Evolutionary conservation across 2,888 invertebrate species (phyloP).

Genomic region (Cosmopolites sordidus): DNA sequence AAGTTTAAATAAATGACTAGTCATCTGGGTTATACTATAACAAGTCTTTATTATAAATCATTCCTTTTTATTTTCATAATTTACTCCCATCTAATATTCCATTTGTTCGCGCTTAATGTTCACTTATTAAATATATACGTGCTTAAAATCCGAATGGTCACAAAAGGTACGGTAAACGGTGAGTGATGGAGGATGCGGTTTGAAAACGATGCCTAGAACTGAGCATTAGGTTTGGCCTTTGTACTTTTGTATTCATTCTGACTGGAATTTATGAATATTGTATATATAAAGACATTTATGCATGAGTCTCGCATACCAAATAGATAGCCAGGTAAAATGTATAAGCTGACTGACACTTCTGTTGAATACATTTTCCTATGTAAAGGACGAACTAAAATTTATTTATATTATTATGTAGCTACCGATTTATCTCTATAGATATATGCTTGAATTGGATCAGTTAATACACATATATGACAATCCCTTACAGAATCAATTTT

Average conservation of each 20-base stretch:
- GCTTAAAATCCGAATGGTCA: not conserved
- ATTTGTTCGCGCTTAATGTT: not conserved
- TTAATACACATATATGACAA: too few species aligned
- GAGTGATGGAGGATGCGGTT: not conserved
- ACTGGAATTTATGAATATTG: constrained; percentile 27
- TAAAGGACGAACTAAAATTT: constrained; percentile 23
- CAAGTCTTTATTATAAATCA: too few species aligned
- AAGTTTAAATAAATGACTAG: too few species aligned
- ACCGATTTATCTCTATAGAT: too few species aligned
- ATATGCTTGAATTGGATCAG: too few species aligned
- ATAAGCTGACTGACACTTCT: constrained; percentile 20
- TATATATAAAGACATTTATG: constrained; percentile 25
- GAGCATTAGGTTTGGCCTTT: constrained; percentile 14
- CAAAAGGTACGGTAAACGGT: not conserved
- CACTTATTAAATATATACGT: not conserved
- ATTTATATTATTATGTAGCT: too few species aligned
- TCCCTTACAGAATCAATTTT: too few species aligned
- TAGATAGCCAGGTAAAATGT: constrained; percentile 22
- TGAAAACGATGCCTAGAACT: constrained; percentile 1
- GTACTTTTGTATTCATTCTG: constrained; percentile 23
- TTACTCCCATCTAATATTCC: not conserved
- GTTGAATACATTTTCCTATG: constrained; percentile 20
- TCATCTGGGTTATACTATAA: too few species aligned
- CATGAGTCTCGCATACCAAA: constrained; percentile 23
- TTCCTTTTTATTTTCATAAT: too few species aligned